Conservation (phyloP, 2,888 invertebrate species). For the Drosophila diplacantha region DNA sequence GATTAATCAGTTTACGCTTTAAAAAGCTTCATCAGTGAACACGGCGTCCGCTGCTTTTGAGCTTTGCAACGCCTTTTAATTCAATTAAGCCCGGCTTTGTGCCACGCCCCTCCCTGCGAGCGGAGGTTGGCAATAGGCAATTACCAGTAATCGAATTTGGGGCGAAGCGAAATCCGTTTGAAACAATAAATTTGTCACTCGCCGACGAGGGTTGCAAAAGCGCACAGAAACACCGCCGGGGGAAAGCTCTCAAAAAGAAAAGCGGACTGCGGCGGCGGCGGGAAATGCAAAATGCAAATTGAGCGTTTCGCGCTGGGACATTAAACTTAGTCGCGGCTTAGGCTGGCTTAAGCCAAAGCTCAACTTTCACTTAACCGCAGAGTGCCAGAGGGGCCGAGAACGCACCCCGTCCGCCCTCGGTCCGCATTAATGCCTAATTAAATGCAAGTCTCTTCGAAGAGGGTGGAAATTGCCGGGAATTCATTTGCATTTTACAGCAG, state of each 20-base stretch:
- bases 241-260: neutral
- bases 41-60: slow-evolving; percentile 40
- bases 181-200: slow-evolving; percentile 61
- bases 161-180: slow-evolving; percentile 54
- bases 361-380: slow-evolving; percentile 68
- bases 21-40: slow-evolving; percentile 51
- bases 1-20: slow-evolving; percentile 57
- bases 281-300: slow-evolving; percentile 64
- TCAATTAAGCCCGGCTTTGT: slow-evolving; percentile 64
- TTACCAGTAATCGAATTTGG: slow-evolving; percentile 67
- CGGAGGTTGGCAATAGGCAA: slow-evolving; percentile 56
- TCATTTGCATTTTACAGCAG: slow-evolving; percentile 66
- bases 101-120: slow-evolving; percentile 14
- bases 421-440: slow-evolving; percentile 66
- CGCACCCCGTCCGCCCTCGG: slow-evolving; percentile 2
- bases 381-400: slow-evolving; percentile 10
- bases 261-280: slow-evolving; percentile 8
- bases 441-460: slow-evolving; percentile 53
- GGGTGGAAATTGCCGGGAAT: slow-evolving; percentile 38
- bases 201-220: slow-evolving; percentile 10
- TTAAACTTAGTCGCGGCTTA: slow-evolving; percentile 60
- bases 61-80: slow-evolving; percentile 61
- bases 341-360: slow-evolving; percentile 51
- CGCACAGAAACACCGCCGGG: neutral
- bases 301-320: slow-evolving; percentile 48